Percentiles rank a stretch among this genome's conserved stretches.
These are phyloP conservation scores for Huso huso DNA, from an alignment of 2,797 vertebrate genomes.

Conservation along the genomic window DNA sequence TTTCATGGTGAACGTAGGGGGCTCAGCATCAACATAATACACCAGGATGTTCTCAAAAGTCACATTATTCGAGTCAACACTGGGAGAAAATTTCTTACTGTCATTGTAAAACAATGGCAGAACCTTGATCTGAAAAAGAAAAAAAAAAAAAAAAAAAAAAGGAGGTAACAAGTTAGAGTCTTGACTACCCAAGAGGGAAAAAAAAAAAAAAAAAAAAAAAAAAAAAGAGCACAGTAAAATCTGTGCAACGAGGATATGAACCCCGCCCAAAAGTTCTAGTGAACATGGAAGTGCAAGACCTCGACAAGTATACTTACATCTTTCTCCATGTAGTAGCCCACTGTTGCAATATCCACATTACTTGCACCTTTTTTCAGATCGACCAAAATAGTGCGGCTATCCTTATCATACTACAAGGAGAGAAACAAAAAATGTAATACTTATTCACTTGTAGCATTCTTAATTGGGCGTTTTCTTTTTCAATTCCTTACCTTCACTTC, in stretches of 20 bases:
- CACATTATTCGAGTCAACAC: slow-evolving; percentile 33
- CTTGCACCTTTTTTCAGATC: slow-evolving; percentile 39
- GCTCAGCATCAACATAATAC: slow-evolving; percentile 77
- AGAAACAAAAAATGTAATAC: background rate
- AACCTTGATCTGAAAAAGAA: slow-evolving; percentile 64
- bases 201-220: background rate
- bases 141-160: too few species aligned
- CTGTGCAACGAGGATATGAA: background rate
- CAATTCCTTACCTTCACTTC: slow-evolving; percentile 51
- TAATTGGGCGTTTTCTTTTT: background rate
- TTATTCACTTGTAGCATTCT: background rate
- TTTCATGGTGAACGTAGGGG: slow-evolving; percentile 82
- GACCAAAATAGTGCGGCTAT: slow-evolving; percentile 41
- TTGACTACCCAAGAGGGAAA: too few species aligned
- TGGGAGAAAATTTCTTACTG: slow-evolving; percentile 17
- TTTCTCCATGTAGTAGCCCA: slow-evolving; percentile 91
- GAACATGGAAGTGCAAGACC: background rate
- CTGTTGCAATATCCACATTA: slow-evolving; percentile 55
- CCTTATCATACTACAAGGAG: slow-evolving; percentile 65
- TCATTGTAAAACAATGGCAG: slow-evolving; percentile 51
- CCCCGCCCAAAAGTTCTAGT: background rate
- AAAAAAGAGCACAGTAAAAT: background rate
- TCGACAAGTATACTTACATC: slow-evolving; percentile 65
- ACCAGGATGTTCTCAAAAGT: slow-evolving; percentile 58
- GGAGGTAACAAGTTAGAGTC: slow-evolving; percentile 3